Evolutionary conservation across 2,888 invertebrate genomes (phyloP).

Genomic region (Nasonovia ribisnigri): DNA sequence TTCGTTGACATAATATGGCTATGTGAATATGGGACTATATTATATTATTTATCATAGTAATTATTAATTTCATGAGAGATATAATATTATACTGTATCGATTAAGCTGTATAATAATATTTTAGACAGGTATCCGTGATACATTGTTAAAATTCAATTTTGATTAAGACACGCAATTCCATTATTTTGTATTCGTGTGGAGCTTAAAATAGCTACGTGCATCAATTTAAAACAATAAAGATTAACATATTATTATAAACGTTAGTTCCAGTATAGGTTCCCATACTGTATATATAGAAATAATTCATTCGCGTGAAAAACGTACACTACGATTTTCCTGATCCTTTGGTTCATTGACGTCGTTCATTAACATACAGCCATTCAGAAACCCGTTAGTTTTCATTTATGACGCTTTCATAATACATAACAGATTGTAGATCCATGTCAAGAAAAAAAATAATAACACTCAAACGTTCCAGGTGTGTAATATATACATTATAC

Average conservation of each 20-base stretch:
- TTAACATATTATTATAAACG: not conserved
- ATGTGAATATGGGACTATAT: not conserved
- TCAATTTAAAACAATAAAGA: slow-evolving; percentile 39
- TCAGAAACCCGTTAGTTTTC: slow-evolving; percentile 51
- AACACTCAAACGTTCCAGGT: slow-evolving; percentile 53
- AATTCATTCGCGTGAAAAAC: slow-evolving; percentile 46
- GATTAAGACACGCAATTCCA: not conserved
- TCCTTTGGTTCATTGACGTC: slow-evolving; percentile 62
- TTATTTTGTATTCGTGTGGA: not conserved
- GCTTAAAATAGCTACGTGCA: not conserved
- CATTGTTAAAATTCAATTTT: slow-evolving; percentile 27
- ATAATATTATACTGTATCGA: not conserved
- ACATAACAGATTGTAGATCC: slow-evolving; percentile 52
- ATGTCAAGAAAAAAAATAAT: slow-evolving; percentile 48
- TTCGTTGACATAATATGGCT: not conserved
- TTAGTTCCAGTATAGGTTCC: not conserved
- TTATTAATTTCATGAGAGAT: not conserved
- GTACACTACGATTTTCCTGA: slow-evolving; percentile 36
- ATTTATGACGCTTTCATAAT: slow-evolving; percentile 53
- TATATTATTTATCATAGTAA: not conserved
- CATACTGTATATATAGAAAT: slow-evolving; percentile 33
- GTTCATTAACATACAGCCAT: slow-evolving; percentile 52
- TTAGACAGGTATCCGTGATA: not conserved
- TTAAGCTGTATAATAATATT: slow-evolving; percentile 5
- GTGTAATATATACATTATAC: slow-evolving; percentile 24